phyloP scores from a whole-genome alignment of 2,113 vertebrate species.

The Tautogolabrus adspersus region DNA sequence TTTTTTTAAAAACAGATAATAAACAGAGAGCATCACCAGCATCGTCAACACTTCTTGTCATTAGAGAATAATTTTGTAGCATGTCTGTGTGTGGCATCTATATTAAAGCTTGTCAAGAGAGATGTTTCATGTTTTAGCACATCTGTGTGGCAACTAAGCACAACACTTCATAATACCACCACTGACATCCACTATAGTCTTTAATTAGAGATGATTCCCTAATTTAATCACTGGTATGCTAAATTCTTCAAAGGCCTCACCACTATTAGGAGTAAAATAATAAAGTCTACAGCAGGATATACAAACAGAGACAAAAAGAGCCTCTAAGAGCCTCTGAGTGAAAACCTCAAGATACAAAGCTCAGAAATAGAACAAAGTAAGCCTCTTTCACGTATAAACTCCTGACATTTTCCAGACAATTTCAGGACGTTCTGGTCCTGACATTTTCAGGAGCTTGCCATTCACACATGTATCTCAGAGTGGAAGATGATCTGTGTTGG shows the following conservation, averaged over 20 bases:
- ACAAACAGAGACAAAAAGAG: no score
- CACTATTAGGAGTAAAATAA: no score
- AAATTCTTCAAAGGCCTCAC: neutral
- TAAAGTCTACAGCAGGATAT: neutral
- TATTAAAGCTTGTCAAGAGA: constrained; percentile 17
- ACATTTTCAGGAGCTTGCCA: no score
- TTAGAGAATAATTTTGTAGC: neutral
- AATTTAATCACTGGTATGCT: neutral
- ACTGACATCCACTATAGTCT: constrained; percentile 18
- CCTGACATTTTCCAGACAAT: no score
- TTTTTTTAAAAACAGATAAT: constrained; percentile 21
- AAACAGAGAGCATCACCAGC: constrained; percentile 26
- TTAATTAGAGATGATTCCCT: constrained; percentile 38
- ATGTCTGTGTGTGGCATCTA: constrained; percentile 10
- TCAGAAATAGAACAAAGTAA: no score
- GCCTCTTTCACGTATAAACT: no score
- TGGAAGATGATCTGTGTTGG: no score
- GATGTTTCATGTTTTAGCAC: constrained; percentile 46
- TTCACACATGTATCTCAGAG: no score
- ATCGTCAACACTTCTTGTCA: neutral
- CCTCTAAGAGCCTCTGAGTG: no score
- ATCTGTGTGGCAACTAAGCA: constrained; percentile 29
- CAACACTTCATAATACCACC: constrained; percentile 30
- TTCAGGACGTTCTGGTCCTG: no score
- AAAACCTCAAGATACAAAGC: no score